These are phyloP conservation scores for Ephialtes manifestator DNA, from an alignment of 2,888 invertebrate genomes.

Conservation along the genomic window DNA sequence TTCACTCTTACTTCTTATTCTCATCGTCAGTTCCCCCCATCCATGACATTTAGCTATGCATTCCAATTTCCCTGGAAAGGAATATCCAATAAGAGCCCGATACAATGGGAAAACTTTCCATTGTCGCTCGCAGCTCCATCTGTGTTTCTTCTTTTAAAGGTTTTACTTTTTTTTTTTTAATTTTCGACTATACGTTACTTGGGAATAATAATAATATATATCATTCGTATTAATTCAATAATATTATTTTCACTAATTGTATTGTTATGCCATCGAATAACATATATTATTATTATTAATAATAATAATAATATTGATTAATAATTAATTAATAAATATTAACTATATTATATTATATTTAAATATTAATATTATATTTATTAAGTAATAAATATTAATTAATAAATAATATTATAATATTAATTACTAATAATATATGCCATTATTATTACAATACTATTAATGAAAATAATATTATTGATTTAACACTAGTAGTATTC, in stretches of 20 bases:
- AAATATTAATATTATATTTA: too few species aligned
- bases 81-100: constrained; percentile 78
- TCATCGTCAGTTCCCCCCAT: neutral
- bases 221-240: neutral
- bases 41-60: constrained; percentile 20
- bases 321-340: too few species aligned
- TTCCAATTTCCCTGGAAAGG: constrained; percentile 63
- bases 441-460: too few species aligned
- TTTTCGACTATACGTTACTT: neutral
- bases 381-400: too few species aligned
- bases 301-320: too few species aligned
- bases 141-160: neutral
- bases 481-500: neutral
- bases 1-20: neutral
- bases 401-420: too few species aligned
- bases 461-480: neutral
- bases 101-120: constrained; percentile 83
- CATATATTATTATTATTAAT: too few species aligned
- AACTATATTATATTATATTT: too few species aligned
- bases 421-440: too few species aligned
- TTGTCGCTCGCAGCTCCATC: constrained; percentile 73
- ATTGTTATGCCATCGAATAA: neutral
- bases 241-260: neutral
- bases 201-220: neutral
- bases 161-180: neutral